Conservation (phyloP, 2,113 vertebrate species). For the Capreolus pygargus region DNA sequence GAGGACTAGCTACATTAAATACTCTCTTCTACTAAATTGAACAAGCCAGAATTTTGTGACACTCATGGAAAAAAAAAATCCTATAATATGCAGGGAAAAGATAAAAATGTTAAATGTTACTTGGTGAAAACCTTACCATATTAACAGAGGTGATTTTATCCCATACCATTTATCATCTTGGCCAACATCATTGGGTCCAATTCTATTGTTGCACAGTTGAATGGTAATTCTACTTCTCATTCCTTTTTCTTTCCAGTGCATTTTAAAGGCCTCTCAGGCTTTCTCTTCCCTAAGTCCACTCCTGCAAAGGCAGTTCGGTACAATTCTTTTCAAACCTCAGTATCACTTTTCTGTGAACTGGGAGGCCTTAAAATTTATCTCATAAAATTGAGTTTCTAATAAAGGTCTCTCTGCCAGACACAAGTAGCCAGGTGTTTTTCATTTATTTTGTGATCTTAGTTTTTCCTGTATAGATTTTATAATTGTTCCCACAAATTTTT, state of each 20-base stretch:
- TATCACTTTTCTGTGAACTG: not conserved
- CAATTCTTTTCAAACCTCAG: not conserved
- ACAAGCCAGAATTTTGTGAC: not conserved
- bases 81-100: not conserved
- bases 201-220: not conserved
- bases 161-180: not conserved
- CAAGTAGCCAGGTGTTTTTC: not conserved
- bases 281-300: not conserved
- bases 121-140: not conserved
- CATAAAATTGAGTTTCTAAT: not conserved
- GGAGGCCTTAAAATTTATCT: not conserved
- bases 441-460: not conserved
- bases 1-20: not conserved
- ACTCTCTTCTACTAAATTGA: not conserved
- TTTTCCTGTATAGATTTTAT: not conserved
- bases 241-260: not conserved
- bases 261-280: not conserved
- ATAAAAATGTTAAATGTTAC: not conserved
- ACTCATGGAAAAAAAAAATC: not conserved
- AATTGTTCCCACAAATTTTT: not conserved
- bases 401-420: not conserved
- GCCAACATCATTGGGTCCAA: not conserved
- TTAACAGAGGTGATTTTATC: not conserved
- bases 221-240: not conserved
- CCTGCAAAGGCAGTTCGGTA: not conserved